Conservation (phyloP, 2,888 invertebrate genomes). For the Eulithis testata region DNA sequence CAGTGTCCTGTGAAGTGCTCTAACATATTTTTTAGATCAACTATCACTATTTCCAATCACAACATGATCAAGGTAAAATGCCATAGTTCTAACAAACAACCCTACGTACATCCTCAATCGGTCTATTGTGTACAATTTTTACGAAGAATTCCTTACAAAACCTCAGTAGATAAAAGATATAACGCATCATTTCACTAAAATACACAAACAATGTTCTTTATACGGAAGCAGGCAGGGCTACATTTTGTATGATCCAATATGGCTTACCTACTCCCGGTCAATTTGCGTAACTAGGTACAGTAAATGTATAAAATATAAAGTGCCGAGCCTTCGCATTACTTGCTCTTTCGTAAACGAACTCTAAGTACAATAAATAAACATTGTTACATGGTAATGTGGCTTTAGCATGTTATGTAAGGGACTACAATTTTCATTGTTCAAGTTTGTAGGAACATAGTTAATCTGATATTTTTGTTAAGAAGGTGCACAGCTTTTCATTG, state of each 20-base stretch:
- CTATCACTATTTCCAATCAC: slow-evolving; percentile 35
- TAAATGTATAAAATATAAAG: slow-evolving; percentile 47
- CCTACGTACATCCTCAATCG: slow-evolving; percentile 28
- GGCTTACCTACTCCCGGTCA: slow-evolving; percentile 61
- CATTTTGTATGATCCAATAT: slow-evolving; percentile 72
- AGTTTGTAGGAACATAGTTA: slow-evolving; percentile 13
- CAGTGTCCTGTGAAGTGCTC: slow-evolving; percentile 16
- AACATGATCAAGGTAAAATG: slow-evolving; percentile 65
- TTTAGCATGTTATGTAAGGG: slow-evolving; percentile 38
- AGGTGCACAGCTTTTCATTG: slow-evolving; percentile 1
- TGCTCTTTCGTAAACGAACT: slow-evolving; percentile 24
- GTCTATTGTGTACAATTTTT: slow-evolving; percentile 37
- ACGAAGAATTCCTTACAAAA: slow-evolving; percentile 11
- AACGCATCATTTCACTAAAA: slow-evolving; percentile 7
- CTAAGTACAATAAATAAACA: slow-evolving; percentile 11
- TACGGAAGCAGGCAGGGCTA: slow-evolving; percentile 44
- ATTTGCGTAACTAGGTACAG: slow-evolving; percentile 48
- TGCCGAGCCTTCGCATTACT: slow-evolving; percentile 37
- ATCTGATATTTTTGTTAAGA: background rate
- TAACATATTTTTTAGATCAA: slow-evolving; percentile 10
- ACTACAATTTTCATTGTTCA: slow-evolving; percentile 24
- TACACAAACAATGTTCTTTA: slow-evolving; percentile 29
- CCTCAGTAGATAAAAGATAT: slow-evolving; percentile 8
- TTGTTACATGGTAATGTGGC: slow-evolving; percentile 20
- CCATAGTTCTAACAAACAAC: slow-evolving; percentile 12